phyloP scores from a whole-genome alignment of 2,113 vertebrate species.

The Pseudopodoces humilis region DNA sequence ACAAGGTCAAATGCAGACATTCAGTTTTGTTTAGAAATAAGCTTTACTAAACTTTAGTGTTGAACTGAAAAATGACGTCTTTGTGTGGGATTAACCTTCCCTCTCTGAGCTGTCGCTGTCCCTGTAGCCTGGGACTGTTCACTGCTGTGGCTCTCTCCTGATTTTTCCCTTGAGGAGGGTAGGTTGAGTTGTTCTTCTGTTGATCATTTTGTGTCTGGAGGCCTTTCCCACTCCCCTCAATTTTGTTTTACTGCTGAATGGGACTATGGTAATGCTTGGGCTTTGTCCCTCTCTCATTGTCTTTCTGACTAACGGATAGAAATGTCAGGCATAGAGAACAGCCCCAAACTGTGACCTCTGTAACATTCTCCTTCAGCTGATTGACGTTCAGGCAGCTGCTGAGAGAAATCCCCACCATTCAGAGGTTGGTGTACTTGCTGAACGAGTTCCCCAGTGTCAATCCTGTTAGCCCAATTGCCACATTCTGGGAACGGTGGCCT shows the following conservation, averaged over 20 bases:
- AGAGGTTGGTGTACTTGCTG: slow-evolving; percentile 36
- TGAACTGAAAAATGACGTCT: slow-evolving; percentile 1
- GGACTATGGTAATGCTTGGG: slow-evolving; percentile 45
- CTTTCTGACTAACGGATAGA: slow-evolving; percentile 52
- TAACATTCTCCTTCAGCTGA: slow-evolving; percentile 46
- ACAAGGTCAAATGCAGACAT: background rate
- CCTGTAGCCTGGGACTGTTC: background rate
- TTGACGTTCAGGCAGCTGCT: slow-evolving; percentile 55
- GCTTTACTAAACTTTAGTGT: background rate
- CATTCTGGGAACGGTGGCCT: slow-evolving; percentile 32
- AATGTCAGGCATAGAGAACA: slow-evolving; percentile 58
- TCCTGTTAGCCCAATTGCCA: slow-evolving; percentile 53
- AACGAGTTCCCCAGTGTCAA: slow-evolving; percentile 34
- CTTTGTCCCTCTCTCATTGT: slow-evolving; percentile 60
- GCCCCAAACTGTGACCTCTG: slow-evolving; percentile 48
- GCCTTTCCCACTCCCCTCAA: slow-evolving; percentile 45
- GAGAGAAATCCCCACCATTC: slow-evolving; percentile 59
- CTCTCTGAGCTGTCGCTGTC: accelerated
- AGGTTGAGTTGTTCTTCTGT: slow-evolving; percentile 43
- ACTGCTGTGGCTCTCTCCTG: background rate
- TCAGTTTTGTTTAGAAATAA: slow-evolving; percentile 19
- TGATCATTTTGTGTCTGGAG: slow-evolving; percentile 51
- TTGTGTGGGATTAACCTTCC: slow-evolving; percentile 36
- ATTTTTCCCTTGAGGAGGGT: background rate
- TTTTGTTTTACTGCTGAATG: slow-evolving; percentile 38